These are phyloP conservation scores for Ceryle rudis DNA, from an alignment of 2,797 vertebrate species.

Conservation along the genomic window DNA sequence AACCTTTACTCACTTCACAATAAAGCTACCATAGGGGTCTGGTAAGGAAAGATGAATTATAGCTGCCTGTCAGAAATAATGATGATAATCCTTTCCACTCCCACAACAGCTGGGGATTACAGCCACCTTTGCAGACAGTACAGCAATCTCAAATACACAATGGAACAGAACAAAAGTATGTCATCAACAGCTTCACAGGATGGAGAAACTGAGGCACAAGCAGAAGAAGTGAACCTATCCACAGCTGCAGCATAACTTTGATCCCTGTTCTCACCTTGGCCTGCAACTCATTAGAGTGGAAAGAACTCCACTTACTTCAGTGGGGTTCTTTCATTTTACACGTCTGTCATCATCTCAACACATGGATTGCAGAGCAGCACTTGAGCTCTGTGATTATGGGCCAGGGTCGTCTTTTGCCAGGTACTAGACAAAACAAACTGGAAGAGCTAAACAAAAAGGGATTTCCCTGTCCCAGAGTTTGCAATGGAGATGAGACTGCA, in stretches of 20 bases:
- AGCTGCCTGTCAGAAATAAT: conserved; percentile 60
- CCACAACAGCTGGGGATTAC: neutral
- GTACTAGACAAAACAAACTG: neutral
- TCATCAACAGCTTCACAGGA: neutral
- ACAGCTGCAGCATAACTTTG: neutral
- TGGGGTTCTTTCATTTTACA: neutral
- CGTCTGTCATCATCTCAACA: neutral
- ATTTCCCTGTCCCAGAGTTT: neutral
- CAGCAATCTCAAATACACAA: neutral
- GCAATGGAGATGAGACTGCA: neutral
- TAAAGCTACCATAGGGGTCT: conserved; percentile 48
- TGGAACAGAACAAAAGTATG: fast-evolving
- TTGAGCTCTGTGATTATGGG: neutral
- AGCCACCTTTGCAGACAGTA: neutral
- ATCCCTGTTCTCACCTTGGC: neutral
- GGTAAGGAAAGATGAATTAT: conserved; percentile 54
- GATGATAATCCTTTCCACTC: conserved; percentile 53
- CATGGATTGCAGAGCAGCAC: neutral
- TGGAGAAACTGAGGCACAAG: conserved; percentile 18
- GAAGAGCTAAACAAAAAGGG: neutral
- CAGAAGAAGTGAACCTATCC: fast-evolving
- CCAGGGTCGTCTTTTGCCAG: neutral
- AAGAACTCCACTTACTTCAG: neutral
- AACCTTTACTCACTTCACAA: conserved; percentile 56
- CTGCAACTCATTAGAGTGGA: neutral